Conservation (phyloP, 2,888 invertebrate genomes). For the Chrysolina americana region DNA sequence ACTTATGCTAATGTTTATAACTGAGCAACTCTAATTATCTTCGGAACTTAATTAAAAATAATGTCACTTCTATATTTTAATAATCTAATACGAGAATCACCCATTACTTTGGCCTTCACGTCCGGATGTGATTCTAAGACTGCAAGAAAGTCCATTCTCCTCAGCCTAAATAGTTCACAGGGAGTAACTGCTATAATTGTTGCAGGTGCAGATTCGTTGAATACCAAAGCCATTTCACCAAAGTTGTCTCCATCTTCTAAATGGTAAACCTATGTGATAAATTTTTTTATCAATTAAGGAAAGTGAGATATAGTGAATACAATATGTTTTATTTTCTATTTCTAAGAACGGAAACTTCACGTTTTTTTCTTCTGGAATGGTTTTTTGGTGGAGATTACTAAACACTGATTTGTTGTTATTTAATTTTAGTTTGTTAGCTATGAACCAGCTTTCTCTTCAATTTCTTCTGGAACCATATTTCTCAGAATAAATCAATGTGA, state of each 20-base stretch:
- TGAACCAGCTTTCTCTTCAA: too few species aligned
- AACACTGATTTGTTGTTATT: too few species aligned
- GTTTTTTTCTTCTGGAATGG: too few species aligned
- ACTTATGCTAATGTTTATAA: neutral
- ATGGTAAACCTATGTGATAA: constrained; percentile 65
- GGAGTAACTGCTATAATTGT: constrained; percentile 69
- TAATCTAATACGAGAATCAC: constrained; percentile 8
- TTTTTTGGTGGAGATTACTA: too few species aligned
- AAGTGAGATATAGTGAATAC: too few species aligned
- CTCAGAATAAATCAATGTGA: too few species aligned
- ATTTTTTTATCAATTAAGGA: neutral
- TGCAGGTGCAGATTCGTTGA: constrained; percentile 66
- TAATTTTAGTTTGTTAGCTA: too few species aligned
- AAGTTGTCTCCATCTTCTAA: constrained; percentile 70
- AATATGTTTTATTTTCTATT: too few species aligned
- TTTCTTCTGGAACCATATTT: too few species aligned
- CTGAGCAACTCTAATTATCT: neutral
- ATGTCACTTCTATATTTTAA: neutral
- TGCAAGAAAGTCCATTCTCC: constrained; percentile 65
- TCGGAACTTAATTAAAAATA: neutral
- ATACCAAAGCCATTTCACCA: constrained; percentile 69
- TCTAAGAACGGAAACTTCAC: too few species aligned
- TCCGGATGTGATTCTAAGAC: constrained; percentile 66
- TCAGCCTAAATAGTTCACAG: constrained; percentile 67
- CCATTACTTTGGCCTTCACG: constrained; percentile 48